A percentile compares a stretch with the other conserved stretches of the same genome.
Evolutionary conservation across 92 coral and sea anemone species (phyloP).

Genomic region (Anthopleura xanthogrammica): DNA sequence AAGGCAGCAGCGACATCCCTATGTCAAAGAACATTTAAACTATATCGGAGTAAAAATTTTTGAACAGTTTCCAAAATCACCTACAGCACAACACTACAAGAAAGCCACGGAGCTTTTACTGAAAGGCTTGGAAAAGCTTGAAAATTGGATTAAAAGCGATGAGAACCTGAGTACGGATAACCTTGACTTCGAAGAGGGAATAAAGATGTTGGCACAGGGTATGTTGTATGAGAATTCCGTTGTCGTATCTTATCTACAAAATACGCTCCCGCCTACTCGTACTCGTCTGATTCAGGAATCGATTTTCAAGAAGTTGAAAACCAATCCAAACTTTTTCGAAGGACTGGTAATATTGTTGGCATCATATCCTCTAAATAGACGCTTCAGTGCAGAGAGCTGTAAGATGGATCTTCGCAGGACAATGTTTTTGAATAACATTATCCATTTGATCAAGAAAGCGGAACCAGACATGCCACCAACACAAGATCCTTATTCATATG

Average conservation of each 20-base stretch:
- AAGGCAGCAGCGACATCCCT: conserved; percentile 47
- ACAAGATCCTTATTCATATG: conserved; percentile 36
- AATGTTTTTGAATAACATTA: conserved; percentile 45
- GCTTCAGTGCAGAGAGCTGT: conserved; percentile 5
- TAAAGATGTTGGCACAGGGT: conserved; percentile 59
- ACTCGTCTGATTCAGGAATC: neutral
- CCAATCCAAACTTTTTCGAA: conserved; percentile 53
- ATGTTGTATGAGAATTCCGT: conserved; percentile 51
- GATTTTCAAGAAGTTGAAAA: conserved; percentile 2
- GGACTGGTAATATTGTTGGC: conserved; percentile 41
- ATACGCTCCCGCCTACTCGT: neutral
- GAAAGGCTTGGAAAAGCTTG: conserved; percentile 51
- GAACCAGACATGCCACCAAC: conserved; percentile 44
- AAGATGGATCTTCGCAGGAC: conserved; percentile 30
- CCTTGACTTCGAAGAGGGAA: conserved; percentile 24
- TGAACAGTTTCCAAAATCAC: conserved; percentile 46
- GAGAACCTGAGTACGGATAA: neutral
- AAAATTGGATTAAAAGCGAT: conserved; percentile 45
- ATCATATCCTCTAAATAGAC: neutral
- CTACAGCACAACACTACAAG: conserved; percentile 64
- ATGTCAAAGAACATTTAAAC: conserved; percentile 38
- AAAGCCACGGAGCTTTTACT: conserved; percentile 47
- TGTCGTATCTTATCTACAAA: conserved; percentile 16
- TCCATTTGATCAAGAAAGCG: conserved; percentile 45
- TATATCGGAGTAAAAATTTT: conserved; percentile 48